Percentiles rank a stretch among this genome's conserved stretches.
Conservation (phyloP, 2,797 vertebrate species). For the Apogon talboti region DNA sequence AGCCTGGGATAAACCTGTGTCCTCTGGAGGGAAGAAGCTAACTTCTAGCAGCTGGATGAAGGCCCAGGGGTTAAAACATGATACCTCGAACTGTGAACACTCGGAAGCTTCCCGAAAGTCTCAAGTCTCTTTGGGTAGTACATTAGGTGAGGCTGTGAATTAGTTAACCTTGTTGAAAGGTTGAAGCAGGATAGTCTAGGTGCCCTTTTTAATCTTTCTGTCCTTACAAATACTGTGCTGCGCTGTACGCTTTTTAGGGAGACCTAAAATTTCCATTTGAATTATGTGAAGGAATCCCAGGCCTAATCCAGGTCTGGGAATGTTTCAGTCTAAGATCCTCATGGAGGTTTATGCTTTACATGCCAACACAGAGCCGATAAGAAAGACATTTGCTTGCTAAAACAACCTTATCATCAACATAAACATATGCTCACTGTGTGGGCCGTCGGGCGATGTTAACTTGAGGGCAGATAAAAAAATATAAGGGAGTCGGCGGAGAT, state of each 20-base stretch:
- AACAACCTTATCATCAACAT: conserved; percentile 55
- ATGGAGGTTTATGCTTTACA: conserved; percentile 41
- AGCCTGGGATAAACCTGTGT: conserved; percentile 79
- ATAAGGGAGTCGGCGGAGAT: conserved; percentile 45
- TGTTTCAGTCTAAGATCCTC: conserved; percentile 36
- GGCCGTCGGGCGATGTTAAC: conserved; percentile 52
- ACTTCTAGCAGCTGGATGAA: conserved; percentile 48
- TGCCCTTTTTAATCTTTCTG: not conserved
- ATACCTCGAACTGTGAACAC: conserved; percentile 21
- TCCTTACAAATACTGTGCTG: conserved; percentile 13
- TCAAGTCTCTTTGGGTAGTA: conserved; percentile 14
- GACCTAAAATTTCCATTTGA: conserved; percentile 22
- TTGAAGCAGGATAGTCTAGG: not conserved
- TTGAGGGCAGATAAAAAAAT: conserved; percentile 62
- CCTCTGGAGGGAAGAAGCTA: conserved; percentile 67
- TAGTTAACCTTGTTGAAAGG: conserved; percentile 17
- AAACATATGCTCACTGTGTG: conserved; percentile 69
- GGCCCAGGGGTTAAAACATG: conserved; percentile 55
- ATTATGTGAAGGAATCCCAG: conserved; percentile 8
- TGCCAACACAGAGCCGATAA: conserved; percentile 31
- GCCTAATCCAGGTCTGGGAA: conserved; percentile 47
- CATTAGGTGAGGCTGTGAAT: not conserved
- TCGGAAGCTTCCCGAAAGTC: conserved; percentile 24
- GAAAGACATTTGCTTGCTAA: conserved; percentile 44
- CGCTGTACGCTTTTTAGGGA: conserved; percentile 24